These are phyloP conservation scores for Gyps fulvus DNA, from an alignment of 2,113 vertebrate species.

Conservation along the genomic window DNA sequence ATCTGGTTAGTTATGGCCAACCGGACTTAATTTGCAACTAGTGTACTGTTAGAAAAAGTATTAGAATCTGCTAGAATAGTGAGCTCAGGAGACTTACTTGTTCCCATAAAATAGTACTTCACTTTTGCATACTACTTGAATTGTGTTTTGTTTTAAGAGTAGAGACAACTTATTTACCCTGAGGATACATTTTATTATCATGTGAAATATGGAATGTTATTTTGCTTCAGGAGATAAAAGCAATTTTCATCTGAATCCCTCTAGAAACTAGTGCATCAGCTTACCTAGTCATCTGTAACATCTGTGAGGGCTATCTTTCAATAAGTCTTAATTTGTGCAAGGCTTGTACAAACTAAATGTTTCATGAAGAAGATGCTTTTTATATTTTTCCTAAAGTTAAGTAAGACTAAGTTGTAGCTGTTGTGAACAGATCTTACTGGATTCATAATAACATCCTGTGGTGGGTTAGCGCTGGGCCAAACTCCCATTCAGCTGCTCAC, in stretches of 20 bases:
- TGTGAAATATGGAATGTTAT: conserved; percentile 59
- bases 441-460: background rate
- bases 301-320: conserved; percentile 20
- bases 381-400: background rate
- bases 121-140: conserved; percentile 59
- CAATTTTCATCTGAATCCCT: conserved; percentile 68
- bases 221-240: conserved; percentile 68
- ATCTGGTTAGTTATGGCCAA: conserved; percentile 19
- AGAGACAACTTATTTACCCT: conserved; percentile 52
- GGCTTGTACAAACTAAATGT: background rate
- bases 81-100: conserved; percentile 33
- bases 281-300: conserved; percentile 54
- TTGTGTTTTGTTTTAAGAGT: conserved; percentile 58
- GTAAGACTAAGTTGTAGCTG: background rate
- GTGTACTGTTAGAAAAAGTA: background rate
- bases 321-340: conserved; percentile 5
- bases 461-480: background rate
- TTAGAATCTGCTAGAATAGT: conserved; percentile 24
- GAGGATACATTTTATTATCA: conserved; percentile 61
- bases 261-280: conserved; percentile 45
- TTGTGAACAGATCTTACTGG: background rate
- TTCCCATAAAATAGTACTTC: conserved; percentile 27
- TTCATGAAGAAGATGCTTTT: background rate
- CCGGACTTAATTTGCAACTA: background rate
- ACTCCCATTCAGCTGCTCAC: background rate